A percentile compares a stretch with the other conserved stretches of the same genome.
phyloP scores from a whole-genome alignment of 1,140 invertebrate species.

The Piezodorus guildinii region DNA sequence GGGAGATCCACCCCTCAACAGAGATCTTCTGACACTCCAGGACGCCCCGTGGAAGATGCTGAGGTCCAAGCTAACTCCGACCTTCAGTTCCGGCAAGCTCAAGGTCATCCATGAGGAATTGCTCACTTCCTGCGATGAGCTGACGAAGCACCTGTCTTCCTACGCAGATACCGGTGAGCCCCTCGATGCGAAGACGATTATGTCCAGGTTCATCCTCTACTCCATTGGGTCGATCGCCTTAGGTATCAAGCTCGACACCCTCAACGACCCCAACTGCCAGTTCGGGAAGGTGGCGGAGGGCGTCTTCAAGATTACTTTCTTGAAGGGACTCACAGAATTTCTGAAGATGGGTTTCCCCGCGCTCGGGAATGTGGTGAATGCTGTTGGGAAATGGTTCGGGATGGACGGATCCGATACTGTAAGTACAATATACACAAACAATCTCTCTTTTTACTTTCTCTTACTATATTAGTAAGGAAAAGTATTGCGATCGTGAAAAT shows the following conservation, averaged over 20 bases:
- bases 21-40: conserved; percentile 28
- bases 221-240: conserved; percentile 49
- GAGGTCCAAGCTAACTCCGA: conserved; percentile 32
- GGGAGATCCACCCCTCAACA: conserved; percentile 27
- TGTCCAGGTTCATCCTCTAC: conserved; percentile 48
- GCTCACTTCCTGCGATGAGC: conserved; percentile 26
- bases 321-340: background rate
- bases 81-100: conserved; percentile 30
- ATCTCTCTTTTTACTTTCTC: too few relatives aligned
- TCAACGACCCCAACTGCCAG: conserved; percentile 35
- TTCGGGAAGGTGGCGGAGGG: conserved; percentile 22
- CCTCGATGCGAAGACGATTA: conserved; percentile 41
- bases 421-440: too few relatives aligned
- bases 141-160: conserved; percentile 31
- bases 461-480: too few relatives aligned
- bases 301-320: conserved; percentile 4
- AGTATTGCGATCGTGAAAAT: too few relatives aligned
- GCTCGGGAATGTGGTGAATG: too few relatives aligned
- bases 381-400: too few relatives aligned
- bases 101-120: conserved; percentile 31
- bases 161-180: conserved; percentile 13
- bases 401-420: too few relatives aligned
- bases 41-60: conserved; percentile 34
- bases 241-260: conserved; percentile 44
- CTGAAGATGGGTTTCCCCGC: too few relatives aligned